Evolutionary conservation across 2,888 invertebrate species (phyloP).

Genomic region (Acrocyrtus sp.): DNA sequence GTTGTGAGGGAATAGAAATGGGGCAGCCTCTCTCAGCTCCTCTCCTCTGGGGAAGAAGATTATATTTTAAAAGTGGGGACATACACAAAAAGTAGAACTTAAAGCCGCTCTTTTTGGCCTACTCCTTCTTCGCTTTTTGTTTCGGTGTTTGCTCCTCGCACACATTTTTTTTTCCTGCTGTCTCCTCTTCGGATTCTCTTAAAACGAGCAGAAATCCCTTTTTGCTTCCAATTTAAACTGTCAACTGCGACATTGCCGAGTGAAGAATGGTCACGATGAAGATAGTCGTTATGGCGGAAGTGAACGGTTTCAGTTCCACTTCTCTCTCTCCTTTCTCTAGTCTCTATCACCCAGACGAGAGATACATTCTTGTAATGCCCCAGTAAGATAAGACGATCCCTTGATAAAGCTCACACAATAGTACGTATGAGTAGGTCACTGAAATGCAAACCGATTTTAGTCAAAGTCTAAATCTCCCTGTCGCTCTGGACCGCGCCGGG

Average conservation of each 20-base stretch:
- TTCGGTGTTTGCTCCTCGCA: not conserved
- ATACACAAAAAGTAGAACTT: not conserved
- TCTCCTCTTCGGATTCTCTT: too few relatives aligned
- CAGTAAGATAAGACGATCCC: not conserved
- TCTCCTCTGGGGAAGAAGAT: not conserved
- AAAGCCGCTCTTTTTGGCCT: too few relatives aligned
- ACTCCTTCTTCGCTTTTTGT: too few relatives aligned
- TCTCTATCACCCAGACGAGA: not conserved
- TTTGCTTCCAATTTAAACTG: slow-evolving; percentile 42
- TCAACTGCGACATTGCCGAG: slow-evolving; percentile 21
- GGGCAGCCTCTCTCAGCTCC: not conserved
- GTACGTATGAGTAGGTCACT: too few relatives aligned
- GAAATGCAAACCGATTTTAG: too few relatives aligned
- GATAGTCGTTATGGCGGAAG: slow-evolving; percentile 27
- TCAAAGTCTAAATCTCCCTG: slow-evolving; percentile 13
- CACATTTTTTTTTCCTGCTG: not conserved
- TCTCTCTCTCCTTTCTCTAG: not conserved
- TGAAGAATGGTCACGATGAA: slow-evolving; percentile 13
- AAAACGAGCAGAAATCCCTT: not conserved
- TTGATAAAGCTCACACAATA: too few relatives aligned
- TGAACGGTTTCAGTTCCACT: slow-evolving; percentile 1
- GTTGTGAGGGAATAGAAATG: not conserved
- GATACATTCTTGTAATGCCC: not conserved
- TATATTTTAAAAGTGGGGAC: not conserved
- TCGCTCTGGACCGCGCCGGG: not conserved